Base-by-base conservation (phyloP, 2,888 invertebrate genomes). In the Keiferia lycopersicella region DNA sequence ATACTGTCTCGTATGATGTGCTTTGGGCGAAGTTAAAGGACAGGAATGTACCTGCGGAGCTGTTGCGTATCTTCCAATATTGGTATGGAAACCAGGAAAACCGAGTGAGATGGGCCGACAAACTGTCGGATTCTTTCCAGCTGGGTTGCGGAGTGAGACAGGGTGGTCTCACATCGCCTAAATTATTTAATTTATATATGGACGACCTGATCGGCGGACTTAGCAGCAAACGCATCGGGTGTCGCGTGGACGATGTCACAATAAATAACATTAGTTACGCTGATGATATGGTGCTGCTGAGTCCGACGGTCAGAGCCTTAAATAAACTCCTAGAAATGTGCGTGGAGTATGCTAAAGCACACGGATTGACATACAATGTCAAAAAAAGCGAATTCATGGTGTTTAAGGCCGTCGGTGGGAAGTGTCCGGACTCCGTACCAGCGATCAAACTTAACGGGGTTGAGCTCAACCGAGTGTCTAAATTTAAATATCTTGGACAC, bases 61-160 rank as follows among this genome's bases (percentile, higher is more conserved):
- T 64, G 59, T 50, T 64, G 16, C 58, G 45, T 50, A 59, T 64
- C 16, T 64, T 64, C 34, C 45, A 45, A 14, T 64, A 51, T 58
- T 65, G 65, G 65, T 65, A 65, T 58, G 48, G 34, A 20, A 60
- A 56, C 61, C 65, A 63, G 48, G 45, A 41, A 12, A 63, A 65
- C 26, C 14, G 30, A 16, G 63, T 65, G 2, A 60, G 58, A 30
- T 65, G 65, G 61, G 59, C 63, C 3, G 38, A 50, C 26, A 34
- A 48, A 6, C 38, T 63, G 6, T 66, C 64, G 14, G 59, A 64
- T 12, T 8, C 34, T 56, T 26, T 26, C 12, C 51, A 51, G 51
- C 20, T 51, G 51, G 51, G 16, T 6, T 18, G 51, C 18, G 51
- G 51, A 20, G 51, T 51, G 10, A 51, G 51, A 16, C 51, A 51